phyloP scores from a whole-genome alignment of 2,113 vertebrate species.

The Catagonus wagneri region DNA sequence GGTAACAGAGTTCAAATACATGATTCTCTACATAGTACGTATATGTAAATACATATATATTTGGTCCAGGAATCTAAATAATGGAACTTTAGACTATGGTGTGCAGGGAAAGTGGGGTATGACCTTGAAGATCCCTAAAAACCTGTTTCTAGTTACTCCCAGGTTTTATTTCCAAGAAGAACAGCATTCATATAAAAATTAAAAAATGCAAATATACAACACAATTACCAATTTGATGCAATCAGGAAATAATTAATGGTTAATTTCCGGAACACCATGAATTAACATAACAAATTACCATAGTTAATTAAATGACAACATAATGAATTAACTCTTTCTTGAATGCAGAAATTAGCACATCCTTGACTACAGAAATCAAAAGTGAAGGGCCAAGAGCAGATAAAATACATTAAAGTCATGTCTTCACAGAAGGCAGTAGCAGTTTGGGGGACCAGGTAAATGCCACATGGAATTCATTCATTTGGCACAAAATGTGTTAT shows the following conservation, averaged over 20 bases:
- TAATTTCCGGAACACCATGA: constrained; percentile 73
- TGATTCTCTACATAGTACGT: neutral
- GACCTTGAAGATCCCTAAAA: neutral
- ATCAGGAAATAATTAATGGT: constrained; percentile 80
- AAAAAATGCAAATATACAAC: constrained; percentile 73
- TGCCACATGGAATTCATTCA: constrained; percentile 5
- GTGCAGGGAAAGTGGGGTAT: neutral
- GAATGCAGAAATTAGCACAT: constrained; percentile 65
- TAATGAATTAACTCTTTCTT: constrained; percentile 79
- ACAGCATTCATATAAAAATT: constrained; percentile 64
- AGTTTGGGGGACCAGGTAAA: neutral
- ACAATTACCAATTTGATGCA: constrained; percentile 80
- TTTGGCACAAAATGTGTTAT: constrained; percentile 50
- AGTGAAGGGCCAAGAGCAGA: constrained; percentile 53
- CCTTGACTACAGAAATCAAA: constrained; percentile 77
- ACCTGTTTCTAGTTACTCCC: neutral
- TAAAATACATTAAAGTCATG: constrained; percentile 26
- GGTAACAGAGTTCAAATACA: neutral
- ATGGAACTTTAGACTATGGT: constrained; percentile 5
- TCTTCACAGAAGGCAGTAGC: neutral
- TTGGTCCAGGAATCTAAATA: neutral
- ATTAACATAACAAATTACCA: constrained; percentile 78
- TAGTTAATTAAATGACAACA: constrained; percentile 81
- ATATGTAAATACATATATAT: neutral
- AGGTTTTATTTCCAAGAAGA: constrained; percentile 59